Evolutionary conservation across 2,888 invertebrate species (phyloP).

Genomic region (Seira musarum): DNA sequence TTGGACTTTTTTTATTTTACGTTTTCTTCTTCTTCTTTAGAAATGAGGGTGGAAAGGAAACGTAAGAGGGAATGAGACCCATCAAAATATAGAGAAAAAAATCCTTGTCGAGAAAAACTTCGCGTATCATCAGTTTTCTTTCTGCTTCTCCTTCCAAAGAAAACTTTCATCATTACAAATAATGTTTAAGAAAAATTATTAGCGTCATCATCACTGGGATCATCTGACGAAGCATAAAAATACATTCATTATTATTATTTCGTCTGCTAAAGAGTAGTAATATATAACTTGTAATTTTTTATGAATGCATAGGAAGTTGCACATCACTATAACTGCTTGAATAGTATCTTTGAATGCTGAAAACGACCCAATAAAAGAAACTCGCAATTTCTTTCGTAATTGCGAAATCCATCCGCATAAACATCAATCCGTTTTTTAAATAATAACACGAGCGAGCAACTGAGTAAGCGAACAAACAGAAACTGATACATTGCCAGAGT

Average conservation of each 20-base stretch:
- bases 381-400: neutral
- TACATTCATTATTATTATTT: too few species aligned
- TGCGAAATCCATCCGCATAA: neutral
- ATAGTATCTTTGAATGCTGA: neutral
- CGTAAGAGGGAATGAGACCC: slow-evolving; percentile 27
- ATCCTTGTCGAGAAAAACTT: slow-evolving; percentile 20
- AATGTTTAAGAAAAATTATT: too few species aligned
- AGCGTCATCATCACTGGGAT: neutral
- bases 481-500: neutral
- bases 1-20: too few species aligned
- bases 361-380: neutral
- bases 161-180: neutral
- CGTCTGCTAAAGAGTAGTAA: too few species aligned
- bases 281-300: neutral
- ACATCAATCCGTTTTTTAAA: neutral
- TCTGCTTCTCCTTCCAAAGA: neutral
- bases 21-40: too few species aligned
- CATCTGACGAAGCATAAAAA: neutral
- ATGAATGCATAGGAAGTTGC: neutral
- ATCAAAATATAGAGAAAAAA: slow-evolving; percentile 25
- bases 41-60: slow-evolving; percentile 19
- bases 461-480: neutral
- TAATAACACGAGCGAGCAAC: neutral
- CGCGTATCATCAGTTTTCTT: slow-evolving; percentile 6
- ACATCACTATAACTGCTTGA: neutral